These are phyloP conservation scores for Drosophila azteca DNA, from an alignment of 1,140 invertebrate species.

Conservation along the genomic window DNA sequence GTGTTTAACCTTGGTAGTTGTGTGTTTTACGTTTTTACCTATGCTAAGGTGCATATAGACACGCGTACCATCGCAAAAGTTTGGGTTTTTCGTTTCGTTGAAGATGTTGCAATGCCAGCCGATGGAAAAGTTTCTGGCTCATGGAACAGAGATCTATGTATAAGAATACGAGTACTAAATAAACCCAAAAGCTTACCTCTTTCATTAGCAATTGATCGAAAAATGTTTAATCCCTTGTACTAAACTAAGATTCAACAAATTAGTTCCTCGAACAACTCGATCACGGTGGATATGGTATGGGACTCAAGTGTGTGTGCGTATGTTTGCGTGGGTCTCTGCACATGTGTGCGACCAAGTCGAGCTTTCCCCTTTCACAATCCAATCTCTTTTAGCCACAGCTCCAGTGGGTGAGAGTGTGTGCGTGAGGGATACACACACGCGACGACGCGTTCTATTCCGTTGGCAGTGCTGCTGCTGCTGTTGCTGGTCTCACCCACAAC, in stretches of 20 bases:
- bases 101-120: constrained; percentile 42
- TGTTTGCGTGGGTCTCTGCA: constrained; percentile 2
- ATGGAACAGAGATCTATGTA: neutral
- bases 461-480: constrained; percentile 21
- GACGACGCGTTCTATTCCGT: constrained; percentile 58
- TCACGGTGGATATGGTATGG: constrained; percentile 6
- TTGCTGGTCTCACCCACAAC: constrained; percentile 14
- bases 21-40: constrained; percentile 13
- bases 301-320: neutral
- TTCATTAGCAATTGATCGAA: constrained; percentile 59
- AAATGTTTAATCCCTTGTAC: constrained; percentile 59
- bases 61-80: constrained; percentile 27
- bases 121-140: constrained; percentile 1
- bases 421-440: constrained; percentile 4
- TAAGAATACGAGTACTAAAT: too few species aligned
- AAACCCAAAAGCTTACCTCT: constrained; percentile 49
- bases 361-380: constrained; percentile 29
- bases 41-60: constrained; percentile 54
- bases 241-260: constrained; percentile 36
- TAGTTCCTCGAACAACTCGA: too few species aligned
- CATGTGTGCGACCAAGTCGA: constrained; percentile 5
- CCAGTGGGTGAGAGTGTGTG: constrained; percentile 16
- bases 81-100: constrained; percentile 19
- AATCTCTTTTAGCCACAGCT: constrained; percentile 15
- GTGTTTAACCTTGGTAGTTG: constrained; percentile 67